phyloP scores from a whole-genome alignment of 2,113 vertebrate genomes.

The Gymnarchus niloticus region DNA sequence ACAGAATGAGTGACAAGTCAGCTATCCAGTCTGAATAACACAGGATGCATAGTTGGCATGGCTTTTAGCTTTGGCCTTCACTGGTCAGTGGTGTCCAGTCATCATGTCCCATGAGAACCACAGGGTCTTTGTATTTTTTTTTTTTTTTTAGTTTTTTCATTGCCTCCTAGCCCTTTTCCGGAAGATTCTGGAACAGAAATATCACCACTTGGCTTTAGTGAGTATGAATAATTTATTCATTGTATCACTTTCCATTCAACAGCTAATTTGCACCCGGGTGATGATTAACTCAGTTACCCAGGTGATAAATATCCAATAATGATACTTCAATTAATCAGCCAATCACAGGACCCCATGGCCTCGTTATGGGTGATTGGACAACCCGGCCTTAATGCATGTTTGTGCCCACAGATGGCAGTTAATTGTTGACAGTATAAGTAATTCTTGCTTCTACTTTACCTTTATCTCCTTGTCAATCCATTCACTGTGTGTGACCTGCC shows the following conservation, averaged over 20 bases:
- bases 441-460: background rate
- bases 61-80: background rate
- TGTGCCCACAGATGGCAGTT: background rate
- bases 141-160: background rate
- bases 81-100: background rate
- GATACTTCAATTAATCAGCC: background rate
- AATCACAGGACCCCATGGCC: background rate
- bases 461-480: background rate
- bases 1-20: slow-evolving; percentile 23
- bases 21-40: background rate
- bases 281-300: no score
- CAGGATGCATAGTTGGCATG: background rate
- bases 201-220: background rate
- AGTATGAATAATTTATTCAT: background rate
- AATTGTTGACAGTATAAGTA: no score
- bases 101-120: background rate
- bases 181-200: background rate
- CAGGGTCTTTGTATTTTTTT: background rate
- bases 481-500: background rate
- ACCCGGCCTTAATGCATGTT: no score
- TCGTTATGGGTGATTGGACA: no score
- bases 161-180: background rate
- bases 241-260: no score
- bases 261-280: no score
- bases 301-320: background rate